A percentile compares a stretch with the other conserved stretches of the same genome.
Conservation (phyloP, 1,140 invertebrate species). For the Heliconius himera region DNA sequence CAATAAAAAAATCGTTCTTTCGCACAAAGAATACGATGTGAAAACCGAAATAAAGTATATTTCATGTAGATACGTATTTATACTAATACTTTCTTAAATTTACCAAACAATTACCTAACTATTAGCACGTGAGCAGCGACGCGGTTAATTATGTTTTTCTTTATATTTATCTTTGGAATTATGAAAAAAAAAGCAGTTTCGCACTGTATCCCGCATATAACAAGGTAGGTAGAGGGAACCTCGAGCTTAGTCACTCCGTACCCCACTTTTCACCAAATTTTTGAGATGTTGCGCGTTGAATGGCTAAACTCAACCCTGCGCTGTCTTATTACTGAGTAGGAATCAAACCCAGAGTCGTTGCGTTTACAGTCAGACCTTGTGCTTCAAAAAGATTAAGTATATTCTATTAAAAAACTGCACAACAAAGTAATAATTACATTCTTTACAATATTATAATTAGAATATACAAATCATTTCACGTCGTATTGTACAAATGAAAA, state of each 20-base stretch:
- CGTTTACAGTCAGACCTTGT: no score
- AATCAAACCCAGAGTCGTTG: no score
- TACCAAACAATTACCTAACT: not conserved
- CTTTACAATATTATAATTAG: not conserved
- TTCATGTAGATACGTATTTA: slow-evolving; percentile 1
- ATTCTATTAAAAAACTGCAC: no score
- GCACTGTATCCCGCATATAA: no score
- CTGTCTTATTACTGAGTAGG: no score
- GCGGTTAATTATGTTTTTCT: not conserved
- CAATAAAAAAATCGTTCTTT: not conserved
- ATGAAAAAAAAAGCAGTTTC: not conserved
- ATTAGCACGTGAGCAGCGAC: not conserved
- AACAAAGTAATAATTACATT: no score
- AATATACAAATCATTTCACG: no score
- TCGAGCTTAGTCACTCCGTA: not conserved
- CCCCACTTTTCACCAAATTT: no score
- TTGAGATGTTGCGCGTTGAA: no score
- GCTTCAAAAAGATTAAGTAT: no score
- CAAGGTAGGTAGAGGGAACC: not conserved
- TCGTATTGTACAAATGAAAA: not conserved
- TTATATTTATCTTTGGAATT: not conserved
- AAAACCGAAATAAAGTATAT: not conserved
- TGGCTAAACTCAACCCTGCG: no score
- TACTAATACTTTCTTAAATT: slow-evolving; percentile 11
- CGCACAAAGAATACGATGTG: not conserved